Percentiles rank a stretch among this genome's conserved stretches.
phyloP scores from a whole-genome alignment of 2,797 vertebrate genomes.

The Etheostoma nigrum region DNA sequence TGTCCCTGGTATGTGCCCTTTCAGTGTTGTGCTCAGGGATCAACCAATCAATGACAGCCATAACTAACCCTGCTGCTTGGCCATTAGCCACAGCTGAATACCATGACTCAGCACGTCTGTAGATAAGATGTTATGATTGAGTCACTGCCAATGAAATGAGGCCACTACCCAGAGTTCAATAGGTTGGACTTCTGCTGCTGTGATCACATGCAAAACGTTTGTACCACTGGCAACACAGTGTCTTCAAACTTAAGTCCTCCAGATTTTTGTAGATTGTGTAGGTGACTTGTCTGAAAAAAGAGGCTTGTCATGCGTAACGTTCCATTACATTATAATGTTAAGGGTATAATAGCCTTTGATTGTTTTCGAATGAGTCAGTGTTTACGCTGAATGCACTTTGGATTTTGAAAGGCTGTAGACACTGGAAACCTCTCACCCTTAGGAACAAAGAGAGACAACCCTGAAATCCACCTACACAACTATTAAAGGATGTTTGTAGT shows the following conservation, averaged over 20 bases:
- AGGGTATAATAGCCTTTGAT: conserved; percentile 37
- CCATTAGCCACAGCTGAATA: conserved; percentile 79
- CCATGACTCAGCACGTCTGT: conserved; percentile 77
- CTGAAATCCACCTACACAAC: conserved; percentile 66
- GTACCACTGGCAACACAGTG: conserved; percentile 36
- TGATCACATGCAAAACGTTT: conserved; percentile 39
- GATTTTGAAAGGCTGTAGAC: conserved; percentile 47
- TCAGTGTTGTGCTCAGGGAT: conserved; percentile 78
- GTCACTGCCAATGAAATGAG: conserved; percentile 75
- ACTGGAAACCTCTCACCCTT: conserved; percentile 39
- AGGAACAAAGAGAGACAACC: conserved; percentile 38
- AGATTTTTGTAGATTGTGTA: conserved; percentile 3
- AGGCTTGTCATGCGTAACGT: conserved; percentile 17
- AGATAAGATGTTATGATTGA: conserved; percentile 84
- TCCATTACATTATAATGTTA: conserved; percentile 32
- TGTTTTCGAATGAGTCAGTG: conserved; percentile 65
- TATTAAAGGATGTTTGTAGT: conserved; percentile 66
- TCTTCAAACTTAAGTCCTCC: background rate
- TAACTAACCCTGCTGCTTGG: conserved; percentile 77
- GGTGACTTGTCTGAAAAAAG: conserved; percentile 7
- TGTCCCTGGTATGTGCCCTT: conserved; percentile 83
- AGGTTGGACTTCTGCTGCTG: conserved; percentile 57
- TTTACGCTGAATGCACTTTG: conserved; percentile 45
- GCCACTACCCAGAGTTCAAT: conserved; percentile 68
- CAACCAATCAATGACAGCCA: conserved; percentile 81